These are phyloP conservation scores for Enteromius mattozi DNA, from an alignment of 2,797 vertebrate species.

Conservation along the genomic window DNA sequence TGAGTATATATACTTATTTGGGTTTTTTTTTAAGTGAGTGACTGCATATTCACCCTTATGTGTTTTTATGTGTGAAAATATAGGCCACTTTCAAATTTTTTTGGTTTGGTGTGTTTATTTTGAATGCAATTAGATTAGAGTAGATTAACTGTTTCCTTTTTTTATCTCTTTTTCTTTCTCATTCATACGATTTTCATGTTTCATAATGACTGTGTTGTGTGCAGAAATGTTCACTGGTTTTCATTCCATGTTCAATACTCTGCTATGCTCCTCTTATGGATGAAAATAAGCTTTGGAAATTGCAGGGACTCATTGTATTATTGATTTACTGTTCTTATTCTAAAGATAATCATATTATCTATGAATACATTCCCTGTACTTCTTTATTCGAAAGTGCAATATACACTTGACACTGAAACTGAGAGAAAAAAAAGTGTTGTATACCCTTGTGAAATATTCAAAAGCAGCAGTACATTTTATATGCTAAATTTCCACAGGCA, in stretches of 20 bases:
- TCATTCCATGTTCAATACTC: constrained; percentile 9
- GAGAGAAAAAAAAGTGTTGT: neutral
- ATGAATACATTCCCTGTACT: constrained; percentile 26
- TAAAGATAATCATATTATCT: constrained; percentile 36
- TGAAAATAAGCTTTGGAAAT: constrained; percentile 22
- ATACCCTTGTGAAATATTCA: constrained; percentile 48
- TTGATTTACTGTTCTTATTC: constrained; percentile 40
- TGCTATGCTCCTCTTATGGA: neutral
- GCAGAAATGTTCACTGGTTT: neutral
- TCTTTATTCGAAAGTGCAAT: constrained; percentile 35
- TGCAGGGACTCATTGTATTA: constrained; percentile 31
- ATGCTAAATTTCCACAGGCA: constrained; percentile 48
- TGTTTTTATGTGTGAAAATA: neutral
- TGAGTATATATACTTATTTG: neutral
- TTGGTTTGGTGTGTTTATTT: neutral
- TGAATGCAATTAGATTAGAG: neutral
- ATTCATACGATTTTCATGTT: neutral
- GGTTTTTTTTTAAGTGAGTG: neutral
- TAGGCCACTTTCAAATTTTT: neutral
- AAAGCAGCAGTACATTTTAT: constrained; percentile 43
- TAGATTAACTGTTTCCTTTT: constrained; percentile 1
- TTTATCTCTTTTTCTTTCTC: neutral
- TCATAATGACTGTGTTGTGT: constrained; percentile 10
- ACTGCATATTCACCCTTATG: neutral
- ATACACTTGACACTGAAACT: constrained; percentile 26